Percentiles rank a stretch among this genome's conserved stretches.
phyloP scores from a whole-genome alignment of 2,113 vertebrate species.

The Puntigrus tetrazona region DNA sequence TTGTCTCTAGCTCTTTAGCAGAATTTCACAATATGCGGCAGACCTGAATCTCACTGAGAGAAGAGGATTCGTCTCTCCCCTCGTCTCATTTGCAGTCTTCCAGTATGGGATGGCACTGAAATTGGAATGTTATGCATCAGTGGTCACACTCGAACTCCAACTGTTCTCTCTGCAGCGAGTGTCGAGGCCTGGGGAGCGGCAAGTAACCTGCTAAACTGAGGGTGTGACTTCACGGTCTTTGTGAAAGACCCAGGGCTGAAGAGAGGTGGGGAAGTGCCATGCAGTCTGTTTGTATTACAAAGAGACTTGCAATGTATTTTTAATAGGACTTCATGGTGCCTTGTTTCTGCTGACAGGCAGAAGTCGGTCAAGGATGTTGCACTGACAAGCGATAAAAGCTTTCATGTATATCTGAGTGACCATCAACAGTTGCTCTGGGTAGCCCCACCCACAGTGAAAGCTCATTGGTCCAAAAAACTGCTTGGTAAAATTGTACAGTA shows the following conservation, averaged over 20 bases:
- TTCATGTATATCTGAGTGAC: neutral
- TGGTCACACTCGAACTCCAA: slow-evolving; percentile 44
- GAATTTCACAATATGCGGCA: slow-evolving; percentile 13
- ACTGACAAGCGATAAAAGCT: neutral
- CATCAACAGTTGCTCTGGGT: neutral
- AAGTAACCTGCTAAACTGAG: slow-evolving; percentile 59
- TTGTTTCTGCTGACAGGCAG: neutral
- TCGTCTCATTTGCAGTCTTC: slow-evolving; percentile 27
- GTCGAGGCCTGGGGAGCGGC: slow-evolving; percentile 33
- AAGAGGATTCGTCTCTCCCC: slow-evolving; percentile 19
- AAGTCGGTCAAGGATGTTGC: neutral
- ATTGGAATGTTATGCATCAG: slow-evolving; percentile 59
- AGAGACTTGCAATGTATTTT: neutral
- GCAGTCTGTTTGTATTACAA: neutral
- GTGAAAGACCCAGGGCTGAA: slow-evolving; percentile 24
- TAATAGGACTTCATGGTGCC: neutral
- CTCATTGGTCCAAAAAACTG: neutral
- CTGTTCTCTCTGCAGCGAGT: slow-evolving; percentile 45
- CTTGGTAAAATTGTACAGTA: neutral
- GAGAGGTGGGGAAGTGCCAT: slow-evolving; percentile 18
- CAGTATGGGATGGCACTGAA: slow-evolving; percentile 41
- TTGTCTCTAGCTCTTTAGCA: slow-evolving; percentile 3
- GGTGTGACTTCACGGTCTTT: slow-evolving; percentile 56
- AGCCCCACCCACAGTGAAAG: neutral
- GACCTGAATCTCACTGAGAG: neutral